These are phyloP conservation scores for Pammene aurita DNA, from an alignment of 2,888 invertebrate genomes.

Conservation along the genomic window DNA sequence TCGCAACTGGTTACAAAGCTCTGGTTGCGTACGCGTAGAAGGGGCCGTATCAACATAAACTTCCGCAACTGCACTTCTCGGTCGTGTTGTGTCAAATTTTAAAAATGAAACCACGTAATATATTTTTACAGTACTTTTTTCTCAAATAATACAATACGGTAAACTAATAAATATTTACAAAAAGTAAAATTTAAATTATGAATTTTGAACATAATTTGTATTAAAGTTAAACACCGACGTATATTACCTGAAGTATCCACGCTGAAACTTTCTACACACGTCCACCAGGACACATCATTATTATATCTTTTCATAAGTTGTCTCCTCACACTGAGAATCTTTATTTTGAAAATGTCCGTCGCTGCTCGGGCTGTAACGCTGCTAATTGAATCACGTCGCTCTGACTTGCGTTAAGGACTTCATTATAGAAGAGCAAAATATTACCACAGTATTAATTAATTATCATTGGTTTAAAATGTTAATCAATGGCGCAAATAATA, in stretches of 20 bases:
- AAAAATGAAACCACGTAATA: too few species aligned
- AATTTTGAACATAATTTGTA: background rate
- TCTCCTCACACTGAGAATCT: slow-evolving; percentile 34
- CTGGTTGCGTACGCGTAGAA: too few species aligned
- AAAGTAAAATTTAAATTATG: too few species aligned
- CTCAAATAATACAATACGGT: too few species aligned
- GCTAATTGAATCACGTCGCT: slow-evolving; percentile 33
- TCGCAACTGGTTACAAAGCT: too few species aligned
- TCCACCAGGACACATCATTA: slow-evolving; percentile 38
- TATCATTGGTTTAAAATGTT: too few species aligned
- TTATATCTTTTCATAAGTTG: slow-evolving; percentile 42
- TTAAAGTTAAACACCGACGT: background rate
- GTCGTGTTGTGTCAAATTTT: too few species aligned
- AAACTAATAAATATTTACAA: too few species aligned
- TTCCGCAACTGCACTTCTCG: too few species aligned
- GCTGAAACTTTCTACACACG: background rate
- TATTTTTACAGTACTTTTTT: too few species aligned
- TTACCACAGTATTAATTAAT: background rate
- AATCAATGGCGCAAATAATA: background rate
- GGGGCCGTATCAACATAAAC: too few species aligned
- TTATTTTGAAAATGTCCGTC: slow-evolving; percentile 30
- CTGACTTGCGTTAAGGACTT: slow-evolving; percentile 3
- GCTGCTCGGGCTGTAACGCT: slow-evolving; percentile 10
- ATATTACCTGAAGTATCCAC: background rate
- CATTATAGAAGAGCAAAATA: background rate